phyloP scores from a whole-genome alignment of 2,113 vertebrate species.

The Heptranchias perlo region DNA sequence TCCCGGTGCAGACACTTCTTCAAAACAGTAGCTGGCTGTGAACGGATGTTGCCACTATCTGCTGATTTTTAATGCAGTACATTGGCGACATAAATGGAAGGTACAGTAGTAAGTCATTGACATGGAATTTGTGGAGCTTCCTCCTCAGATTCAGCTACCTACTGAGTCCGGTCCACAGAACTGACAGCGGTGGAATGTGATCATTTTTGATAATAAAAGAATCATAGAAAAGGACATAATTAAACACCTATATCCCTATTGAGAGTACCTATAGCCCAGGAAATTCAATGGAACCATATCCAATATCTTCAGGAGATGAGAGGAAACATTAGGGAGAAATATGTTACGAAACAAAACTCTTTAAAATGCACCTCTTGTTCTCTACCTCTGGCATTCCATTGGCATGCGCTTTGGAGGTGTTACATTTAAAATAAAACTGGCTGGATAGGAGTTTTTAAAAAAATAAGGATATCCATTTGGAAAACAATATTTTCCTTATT shows the following conservation, averaged over 20 bases:
- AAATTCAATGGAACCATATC: not conserved
- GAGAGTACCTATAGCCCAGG: too few relatives aligned
- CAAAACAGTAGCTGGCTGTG: not conserved
- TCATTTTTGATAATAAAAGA: not conserved
- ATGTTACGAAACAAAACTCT: too few relatives aligned
- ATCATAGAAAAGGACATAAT: too few relatives aligned
- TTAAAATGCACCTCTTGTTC: not conserved
- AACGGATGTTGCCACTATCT: not conserved
- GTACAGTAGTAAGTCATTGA: too few relatives aligned
- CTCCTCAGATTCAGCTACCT: not conserved
- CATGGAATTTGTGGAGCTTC: not conserved
- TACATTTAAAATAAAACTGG: not conserved
- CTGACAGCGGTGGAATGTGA: not conserved
- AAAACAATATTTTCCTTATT: not conserved
- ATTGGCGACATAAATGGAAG: not conserved
- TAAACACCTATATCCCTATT: too few relatives aligned
- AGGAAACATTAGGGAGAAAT: not conserved
- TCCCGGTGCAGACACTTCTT: not conserved
- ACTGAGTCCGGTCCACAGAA: not conserved
- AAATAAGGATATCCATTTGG: not conserved
- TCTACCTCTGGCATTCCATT: not conserved
- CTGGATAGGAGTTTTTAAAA: not conserved
- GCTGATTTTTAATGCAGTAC: not conserved
- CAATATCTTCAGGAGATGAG: not conserved
- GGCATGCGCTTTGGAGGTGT: not conserved